Conservation (phyloP, 2,888 invertebrate genomes). For the Papilio elwesi region DNA sequence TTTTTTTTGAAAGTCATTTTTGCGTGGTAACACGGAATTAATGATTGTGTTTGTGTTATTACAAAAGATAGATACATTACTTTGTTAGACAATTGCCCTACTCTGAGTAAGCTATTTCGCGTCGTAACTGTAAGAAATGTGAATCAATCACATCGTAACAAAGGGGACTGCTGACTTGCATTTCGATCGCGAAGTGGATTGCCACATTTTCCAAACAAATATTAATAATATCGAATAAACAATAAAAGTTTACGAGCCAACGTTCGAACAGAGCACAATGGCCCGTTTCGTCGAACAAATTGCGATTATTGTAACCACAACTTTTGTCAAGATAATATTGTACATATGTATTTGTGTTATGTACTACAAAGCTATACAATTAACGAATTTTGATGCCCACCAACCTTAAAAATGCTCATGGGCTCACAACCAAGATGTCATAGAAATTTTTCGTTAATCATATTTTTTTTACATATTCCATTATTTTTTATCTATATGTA, state of each 20-base stretch:
- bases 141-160: conserved; percentile 39
- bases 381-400: not conserved
- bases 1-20: conserved; percentile 10
- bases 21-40: not conserved
- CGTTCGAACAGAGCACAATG: conserved; percentile 44
- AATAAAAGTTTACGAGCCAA: conserved; percentile 49
- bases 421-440: no score
- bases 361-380: no score
- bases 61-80: conserved; percentile 24
- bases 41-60: conserved; percentile 4
- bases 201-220: conserved; percentile 42
- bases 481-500: no score
- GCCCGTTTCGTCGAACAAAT: conserved; percentile 47
- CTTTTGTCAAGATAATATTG: not conserved
- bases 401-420: no score
- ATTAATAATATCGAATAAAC: conserved; percentile 44
- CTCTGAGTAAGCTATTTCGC: conserved; percentile 31
- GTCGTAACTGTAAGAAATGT: conserved; percentile 27
- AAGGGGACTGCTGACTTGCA: conserved; percentile 40
- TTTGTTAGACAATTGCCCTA: conserved; percentile 7
- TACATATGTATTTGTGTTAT: not conserved
- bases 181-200: conserved; percentile 35
- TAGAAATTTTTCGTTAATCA: no score
- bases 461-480: no score
- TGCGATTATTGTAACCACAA: conserved; percentile 39